A percentile compares a stretch with the other conserved stretches of the same genome.
phyloP scores from a whole-genome alignment of 2,113 vertebrate species.

The Odocoileus virginianus region DNA sequence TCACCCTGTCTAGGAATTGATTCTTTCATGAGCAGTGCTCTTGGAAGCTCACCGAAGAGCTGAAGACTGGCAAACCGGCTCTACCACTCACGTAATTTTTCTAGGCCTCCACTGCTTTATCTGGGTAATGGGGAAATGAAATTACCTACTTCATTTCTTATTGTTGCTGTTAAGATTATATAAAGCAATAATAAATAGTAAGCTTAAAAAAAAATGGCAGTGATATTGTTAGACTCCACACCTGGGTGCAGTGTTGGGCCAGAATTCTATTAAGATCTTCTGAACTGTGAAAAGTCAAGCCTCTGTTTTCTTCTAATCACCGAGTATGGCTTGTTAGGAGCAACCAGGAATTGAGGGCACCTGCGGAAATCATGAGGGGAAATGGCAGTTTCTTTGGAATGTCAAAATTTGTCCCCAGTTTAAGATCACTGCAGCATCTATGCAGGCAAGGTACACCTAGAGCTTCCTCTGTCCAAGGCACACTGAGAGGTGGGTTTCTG shows the following conservation, averaged over 20 bases:
- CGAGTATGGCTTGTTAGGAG: not conserved
- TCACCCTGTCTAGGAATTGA: not conserved
- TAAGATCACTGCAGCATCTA: not conserved
- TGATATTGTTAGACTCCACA: not conserved
- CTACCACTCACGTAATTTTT: not conserved
- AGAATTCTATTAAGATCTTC: not conserved
- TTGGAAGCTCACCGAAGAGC: not conserved
- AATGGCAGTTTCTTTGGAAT: not conserved
- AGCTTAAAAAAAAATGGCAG: not conserved
- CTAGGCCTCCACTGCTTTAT: not conserved
- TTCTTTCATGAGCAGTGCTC: not conserved
- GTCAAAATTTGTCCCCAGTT: not conserved
- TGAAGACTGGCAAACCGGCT: not conserved
- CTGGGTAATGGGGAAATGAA: not conserved
- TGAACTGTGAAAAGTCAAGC: not conserved
- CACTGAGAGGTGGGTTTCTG: not conserved
- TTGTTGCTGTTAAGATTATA: not conserved
- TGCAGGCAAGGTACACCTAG: not conserved
- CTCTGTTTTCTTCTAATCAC: not conserved
- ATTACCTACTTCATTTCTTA: not conserved
- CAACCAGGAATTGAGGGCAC: not conserved
- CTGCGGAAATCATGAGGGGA: not conserved
- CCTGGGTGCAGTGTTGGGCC: not conserved
- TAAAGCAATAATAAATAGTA: not conserved
- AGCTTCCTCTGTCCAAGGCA: not conserved